phyloP scores from a whole-genome alignment of 2,888 invertebrate genomes.

The Eupithecia abbreviata region DNA sequence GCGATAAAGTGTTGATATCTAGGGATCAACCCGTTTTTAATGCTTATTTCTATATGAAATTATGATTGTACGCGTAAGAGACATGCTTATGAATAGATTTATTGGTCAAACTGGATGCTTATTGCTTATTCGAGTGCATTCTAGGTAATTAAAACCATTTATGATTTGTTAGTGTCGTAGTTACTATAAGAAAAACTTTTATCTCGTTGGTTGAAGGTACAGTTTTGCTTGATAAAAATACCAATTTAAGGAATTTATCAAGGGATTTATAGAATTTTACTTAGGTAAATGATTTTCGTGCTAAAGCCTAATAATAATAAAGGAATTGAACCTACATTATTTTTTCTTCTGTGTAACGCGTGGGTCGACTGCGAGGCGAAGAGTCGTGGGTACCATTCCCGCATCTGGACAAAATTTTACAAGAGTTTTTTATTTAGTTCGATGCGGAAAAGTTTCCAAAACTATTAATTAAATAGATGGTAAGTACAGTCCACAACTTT shows the following conservation, averaged over 20 bases:
- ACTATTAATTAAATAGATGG: too few species aligned
- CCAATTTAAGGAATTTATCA: not conserved
- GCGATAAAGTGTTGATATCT: conserved; percentile 11
- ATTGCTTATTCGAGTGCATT: not conserved
- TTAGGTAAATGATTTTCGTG: not conserved
- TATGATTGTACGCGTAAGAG: conserved; percentile 7
- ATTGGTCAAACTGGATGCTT: not conserved
- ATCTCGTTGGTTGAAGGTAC: not conserved
- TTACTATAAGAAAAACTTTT: not conserved
- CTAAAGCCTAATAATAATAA: conserved; percentile 15
- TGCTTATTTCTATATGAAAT: conserved; percentile 5
- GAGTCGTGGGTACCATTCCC: conserved; percentile 37
- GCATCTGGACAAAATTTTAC: conserved; percentile 35
- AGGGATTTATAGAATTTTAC: not conserved
- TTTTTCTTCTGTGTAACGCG: conserved; percentile 27
- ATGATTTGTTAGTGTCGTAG: not conserved
- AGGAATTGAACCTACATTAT: conserved; percentile 29
- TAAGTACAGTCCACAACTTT: not conserved
- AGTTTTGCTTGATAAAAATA: not conserved
- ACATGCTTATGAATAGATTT: not conserved
- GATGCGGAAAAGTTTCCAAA: not conserved
- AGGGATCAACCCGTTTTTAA: conserved; percentile 7
- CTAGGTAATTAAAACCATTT: not conserved
- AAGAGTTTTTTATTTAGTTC: conserved; percentile 19
- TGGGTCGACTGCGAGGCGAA: conserved; percentile 29